Conservation (phyloP, 2,888 invertebrate species). For the Crematogaster levior region DNA sequence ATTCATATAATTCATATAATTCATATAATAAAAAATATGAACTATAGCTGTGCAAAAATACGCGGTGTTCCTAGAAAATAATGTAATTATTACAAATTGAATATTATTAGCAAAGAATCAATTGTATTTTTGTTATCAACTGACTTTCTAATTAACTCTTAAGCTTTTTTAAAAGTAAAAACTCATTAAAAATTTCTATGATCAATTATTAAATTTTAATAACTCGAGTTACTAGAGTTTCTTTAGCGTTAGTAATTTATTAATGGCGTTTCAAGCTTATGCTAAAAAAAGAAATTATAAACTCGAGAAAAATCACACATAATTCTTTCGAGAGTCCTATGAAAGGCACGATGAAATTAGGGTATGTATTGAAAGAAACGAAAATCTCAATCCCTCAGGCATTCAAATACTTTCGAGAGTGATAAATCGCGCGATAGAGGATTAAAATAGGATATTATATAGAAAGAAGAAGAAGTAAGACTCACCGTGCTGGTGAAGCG, state of each 20-base stretch:
- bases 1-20: too few relatives aligned
- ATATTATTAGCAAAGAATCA: not conserved
- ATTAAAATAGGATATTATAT: conserved; percentile 62
- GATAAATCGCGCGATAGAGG: conserved; percentile 36
- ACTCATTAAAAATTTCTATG: conserved; percentile 4
- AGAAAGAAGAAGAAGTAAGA: conserved; percentile 76
- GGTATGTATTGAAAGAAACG: conserved; percentile 4
- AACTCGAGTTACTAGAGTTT: not conserved
- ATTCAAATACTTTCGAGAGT: conserved; percentile 46
- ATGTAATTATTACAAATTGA: not conserved
- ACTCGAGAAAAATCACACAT: not conserved
- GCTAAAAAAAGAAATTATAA: not conserved
- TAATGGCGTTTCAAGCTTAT: not conserved
- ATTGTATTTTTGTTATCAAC: not conserved
- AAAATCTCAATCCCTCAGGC: conserved; percentile 1
- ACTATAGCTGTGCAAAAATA: not conserved
- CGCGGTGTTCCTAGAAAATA: not conserved
- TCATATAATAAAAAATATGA: conserved; percentile 1
- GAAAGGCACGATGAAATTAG: conserved; percentile 1
- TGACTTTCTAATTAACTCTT: not conserved
- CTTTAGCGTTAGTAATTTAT: not conserved
- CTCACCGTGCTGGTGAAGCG: conserved; percentile 84
- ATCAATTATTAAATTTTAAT: conserved; percentile 26
- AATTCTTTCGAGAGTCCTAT: not conserved
- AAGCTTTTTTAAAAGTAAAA: not conserved